These are phyloP conservation scores for Nephrocerus scutellatus DNA, from an alignment of 2,888 invertebrate genomes.

Conservation along the genomic window DNA sequence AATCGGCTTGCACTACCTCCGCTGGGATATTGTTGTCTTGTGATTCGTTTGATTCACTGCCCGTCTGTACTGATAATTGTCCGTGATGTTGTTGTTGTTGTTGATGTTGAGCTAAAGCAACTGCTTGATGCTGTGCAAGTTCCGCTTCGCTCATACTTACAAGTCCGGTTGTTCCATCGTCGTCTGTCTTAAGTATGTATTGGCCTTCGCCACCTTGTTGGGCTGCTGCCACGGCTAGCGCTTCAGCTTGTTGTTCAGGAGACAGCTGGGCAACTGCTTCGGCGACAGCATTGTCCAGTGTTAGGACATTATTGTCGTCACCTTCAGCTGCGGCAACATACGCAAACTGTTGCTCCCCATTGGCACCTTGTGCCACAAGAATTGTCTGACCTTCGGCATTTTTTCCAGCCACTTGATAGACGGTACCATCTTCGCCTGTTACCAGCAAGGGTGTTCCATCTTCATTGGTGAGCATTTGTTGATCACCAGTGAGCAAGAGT, in stretches of 20 bases:
- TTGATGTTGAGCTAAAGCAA: conserved; percentile 26
- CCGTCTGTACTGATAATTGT: conserved; percentile 32
- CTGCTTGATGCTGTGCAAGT: conserved; percentile 39
- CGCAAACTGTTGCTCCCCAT: conserved; percentile 66
- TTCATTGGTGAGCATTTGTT: conserved; percentile 48
- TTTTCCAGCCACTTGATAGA: conserved; percentile 66
- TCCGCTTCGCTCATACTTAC: conserved; percentile 40
- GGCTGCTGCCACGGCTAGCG: conserved; percentile 31
- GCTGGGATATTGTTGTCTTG: conserved; percentile 76
- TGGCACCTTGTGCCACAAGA: conserved; percentile 64
- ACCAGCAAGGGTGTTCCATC: conserved; percentile 68
- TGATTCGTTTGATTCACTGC: conserved; percentile 40
- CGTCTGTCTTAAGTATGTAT: conserved; percentile 39
- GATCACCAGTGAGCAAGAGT: conserved; percentile 36
- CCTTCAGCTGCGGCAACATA: conserved; percentile 59
- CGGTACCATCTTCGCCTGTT: conserved; percentile 70
- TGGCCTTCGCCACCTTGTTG: conserved; percentile 32
- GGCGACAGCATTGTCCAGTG: conserved; percentile 45
- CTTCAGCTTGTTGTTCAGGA: conserved; percentile 36
- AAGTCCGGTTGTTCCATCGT: conserved; percentile 31
- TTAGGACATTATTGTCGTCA: conserved; percentile 51
- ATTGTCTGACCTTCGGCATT: conserved; percentile 72
- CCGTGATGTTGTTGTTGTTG: conserved; percentile 27
- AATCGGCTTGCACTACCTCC: conserved; percentile 76
- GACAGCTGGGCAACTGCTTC: conserved; percentile 44